Conservation (phyloP, 2,888 invertebrate genomes). For the Thymelicus sylvestris region DNA sequence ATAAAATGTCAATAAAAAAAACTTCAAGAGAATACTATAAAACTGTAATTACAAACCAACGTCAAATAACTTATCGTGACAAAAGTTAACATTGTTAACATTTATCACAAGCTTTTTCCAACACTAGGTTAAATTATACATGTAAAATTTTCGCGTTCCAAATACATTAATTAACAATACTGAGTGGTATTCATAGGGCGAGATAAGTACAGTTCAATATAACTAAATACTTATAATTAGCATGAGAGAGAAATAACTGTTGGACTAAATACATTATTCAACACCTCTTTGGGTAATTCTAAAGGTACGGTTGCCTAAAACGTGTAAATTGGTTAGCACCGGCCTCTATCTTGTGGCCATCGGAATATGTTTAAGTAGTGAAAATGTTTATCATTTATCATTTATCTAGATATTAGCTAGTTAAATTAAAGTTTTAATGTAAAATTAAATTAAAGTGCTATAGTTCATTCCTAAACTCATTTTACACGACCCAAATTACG, state of each 20-base stretch:
- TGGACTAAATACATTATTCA: conserved; percentile 65
- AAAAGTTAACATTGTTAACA: no score
- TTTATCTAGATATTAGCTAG: background rate
- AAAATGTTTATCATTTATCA: background rate
- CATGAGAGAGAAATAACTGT: conserved; percentile 64
- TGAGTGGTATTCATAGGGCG: conserved; percentile 7
- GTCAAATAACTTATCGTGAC: no score
- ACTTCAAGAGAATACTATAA: no score
- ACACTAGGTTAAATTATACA: background rate
- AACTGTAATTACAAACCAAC: no score
- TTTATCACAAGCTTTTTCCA: background rate
- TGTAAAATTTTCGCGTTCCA: conserved; percentile 19
- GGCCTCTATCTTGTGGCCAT: conserved; percentile 22
- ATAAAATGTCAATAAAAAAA: no score
- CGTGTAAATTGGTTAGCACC: conserved; percentile 16
- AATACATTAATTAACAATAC: conserved; percentile 14
- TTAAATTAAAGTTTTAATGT: background rate
- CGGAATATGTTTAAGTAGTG: conserved; percentile 10
- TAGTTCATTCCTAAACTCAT: no score
- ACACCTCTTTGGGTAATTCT: conserved; percentile 50
- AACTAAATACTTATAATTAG: conserved; percentile 54
- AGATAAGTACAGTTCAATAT: conserved; percentile 40
- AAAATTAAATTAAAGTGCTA: no score
- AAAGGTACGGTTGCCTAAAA: conserved; percentile 42
- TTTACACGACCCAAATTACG: no score